Base-by-base conservation (phyloP, 2,888 invertebrate genomes). In the Spicauda simplicius region DNA sequence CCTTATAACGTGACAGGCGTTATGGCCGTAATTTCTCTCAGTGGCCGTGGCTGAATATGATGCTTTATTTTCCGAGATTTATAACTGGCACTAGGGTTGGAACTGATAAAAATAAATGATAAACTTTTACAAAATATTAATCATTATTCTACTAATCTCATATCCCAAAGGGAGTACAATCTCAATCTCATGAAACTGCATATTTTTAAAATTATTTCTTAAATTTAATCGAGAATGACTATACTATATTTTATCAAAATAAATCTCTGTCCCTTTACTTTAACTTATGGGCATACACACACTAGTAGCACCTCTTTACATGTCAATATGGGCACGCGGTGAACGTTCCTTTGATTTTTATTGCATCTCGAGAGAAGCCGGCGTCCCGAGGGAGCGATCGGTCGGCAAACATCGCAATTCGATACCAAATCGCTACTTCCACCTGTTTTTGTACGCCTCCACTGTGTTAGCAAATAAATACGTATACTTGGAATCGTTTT, bases 351-450 rank as follows among this genome's bases (percentile, higher is more conserved):
- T 66, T 81, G 80, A 79, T 87, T 85, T 87, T 88, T 86, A 88
- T 88, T 87, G 88, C 83, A 79, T 82, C 81, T 80, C 77, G 83
- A 79, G 83, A 79, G 81, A 77, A 80, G 81, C 80, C 77, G 77
- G 45, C 80, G 81, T 90, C 91, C 88, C 89, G 75, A 75, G 83
- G 91, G 91, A 90, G 87, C 90, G 85, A 89, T 91, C 84, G 84
- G 87, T 87, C 79, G 85, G 89, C 85, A 91, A 91, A 91, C 90
- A 90, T 79, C 78, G 83, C 80, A 86, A 72, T 73, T 72, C 73
- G 71, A 70, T 70, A 72, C 72, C 65, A 71, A 74, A 74, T 76
- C 71, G 74, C 69, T 70, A 73, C 73, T 72, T 56, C 69, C 70
- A 66, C 69, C 76, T 77, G 76, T 76, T 79, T 76, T 77, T 76